Conservation (phyloP, 2,797 vertebrate genomes). For the Micromesistius poutassou region DNA sequence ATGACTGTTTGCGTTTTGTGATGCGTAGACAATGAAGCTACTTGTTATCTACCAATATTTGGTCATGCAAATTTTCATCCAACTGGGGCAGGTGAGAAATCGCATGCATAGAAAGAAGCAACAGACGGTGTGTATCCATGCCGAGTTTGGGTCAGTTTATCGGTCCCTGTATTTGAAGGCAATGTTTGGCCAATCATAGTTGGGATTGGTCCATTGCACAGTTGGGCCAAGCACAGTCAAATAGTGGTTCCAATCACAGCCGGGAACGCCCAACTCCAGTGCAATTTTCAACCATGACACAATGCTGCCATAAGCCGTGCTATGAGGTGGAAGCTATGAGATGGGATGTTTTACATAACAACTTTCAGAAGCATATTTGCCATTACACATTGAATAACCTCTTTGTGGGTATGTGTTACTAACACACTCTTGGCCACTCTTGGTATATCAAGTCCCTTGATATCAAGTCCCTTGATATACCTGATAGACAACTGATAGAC, state of each 20-base stretch:
- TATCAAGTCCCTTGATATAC: slow-evolving; percentile 3
- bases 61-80: not conserved
- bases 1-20: not conserved
- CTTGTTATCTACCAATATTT: not conserved
- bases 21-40: not conserved
- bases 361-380: not conserved
- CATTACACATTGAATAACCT: not conserved
- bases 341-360: not conserved
- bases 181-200: not conserved
- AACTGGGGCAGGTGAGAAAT: not conserved
- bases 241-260: not conserved
- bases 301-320: not conserved
- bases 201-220: not conserved
- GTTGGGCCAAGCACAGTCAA: not conserved
- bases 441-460: not conserved
- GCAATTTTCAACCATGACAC: not conserved
- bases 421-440: not conserved
- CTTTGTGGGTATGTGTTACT: not conserved
- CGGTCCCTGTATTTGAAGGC: not conserved
- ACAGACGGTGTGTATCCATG: not conserved
- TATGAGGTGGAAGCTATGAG: not conserved
- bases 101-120: not conserved
- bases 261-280: not conserved
- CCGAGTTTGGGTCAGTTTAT: not conserved
- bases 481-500: too few relatives aligned